Conservation (phyloP, 1,140 invertebrate species). For the Pentalonia nigronervosa region DNA sequence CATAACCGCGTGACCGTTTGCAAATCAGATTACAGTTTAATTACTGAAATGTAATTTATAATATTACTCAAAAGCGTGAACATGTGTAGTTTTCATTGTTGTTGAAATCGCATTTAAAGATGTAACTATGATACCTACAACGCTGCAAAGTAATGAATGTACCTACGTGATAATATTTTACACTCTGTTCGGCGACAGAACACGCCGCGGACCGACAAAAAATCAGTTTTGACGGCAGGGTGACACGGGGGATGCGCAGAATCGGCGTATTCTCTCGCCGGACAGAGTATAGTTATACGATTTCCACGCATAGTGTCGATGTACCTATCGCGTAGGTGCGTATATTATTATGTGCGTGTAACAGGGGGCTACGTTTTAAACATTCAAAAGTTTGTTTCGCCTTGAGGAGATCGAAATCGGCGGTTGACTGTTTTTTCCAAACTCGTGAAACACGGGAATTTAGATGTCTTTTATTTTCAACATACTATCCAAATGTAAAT, state of each 20-base stretch:
- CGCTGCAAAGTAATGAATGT: not conserved
- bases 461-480: too few species aligned
- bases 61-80: not conserved
- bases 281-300: too few species aligned
- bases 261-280: too few species aligned
- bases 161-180: not conserved
- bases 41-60: not conserved
- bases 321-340: not conserved
- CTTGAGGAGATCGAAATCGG: not conserved
- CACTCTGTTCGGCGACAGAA: too few species aligned
- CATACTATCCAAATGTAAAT: too few species aligned
- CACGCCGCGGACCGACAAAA: too few species aligned
- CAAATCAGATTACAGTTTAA: slow-evolving; percentile 18
- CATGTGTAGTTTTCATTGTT: not conserved
- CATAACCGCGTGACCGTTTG: not conserved
- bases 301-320: not conserved
- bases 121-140: not conserved
- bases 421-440: not conserved
- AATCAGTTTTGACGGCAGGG: too few species aligned
- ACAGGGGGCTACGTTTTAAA: not conserved
- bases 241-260: too few species aligned
- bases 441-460: not conserved
- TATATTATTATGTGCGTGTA: not conserved
- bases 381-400: not conserved
- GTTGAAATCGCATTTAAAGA: not conserved